Base-by-base conservation (phyloP, 2,797 vertebrate species). In the Labroides dimidiatus region DNA sequence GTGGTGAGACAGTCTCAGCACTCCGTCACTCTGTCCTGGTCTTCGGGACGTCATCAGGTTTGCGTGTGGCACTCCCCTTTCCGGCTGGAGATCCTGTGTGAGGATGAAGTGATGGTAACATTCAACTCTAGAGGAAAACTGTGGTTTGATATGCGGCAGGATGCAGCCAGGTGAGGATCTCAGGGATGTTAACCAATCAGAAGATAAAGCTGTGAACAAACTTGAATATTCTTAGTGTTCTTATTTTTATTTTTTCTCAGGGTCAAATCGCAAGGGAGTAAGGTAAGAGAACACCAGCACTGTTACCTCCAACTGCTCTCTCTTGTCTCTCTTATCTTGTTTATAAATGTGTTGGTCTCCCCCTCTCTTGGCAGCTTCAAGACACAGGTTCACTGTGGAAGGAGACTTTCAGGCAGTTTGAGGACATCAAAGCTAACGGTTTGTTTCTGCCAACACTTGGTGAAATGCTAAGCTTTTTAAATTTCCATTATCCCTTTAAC, bases 361-460 rank as follows among this genome's bases (percentile, higher is more conserved):
- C 3, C 24, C 3, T 6, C 11, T 44, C 30, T n/a, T n/a, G 15
- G 42, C 73, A 92, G 85, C 50, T 36, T 58, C 76, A 92, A 75
- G 93, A 94, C 4, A 54, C 88, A 4, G 85, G 90, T 76, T 88
- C 90, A 14, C 95, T 95, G 24, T 98, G 96, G 96, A 91, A 92
- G 76, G 96, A 98, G 90, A 94, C 93, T 33, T 96, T 96, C 86
- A 88, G 84, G 87, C 77, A 84, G 27, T 97, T 97, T 92, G 86
- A 95, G 82, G 97, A 99, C 80, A 54, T 95, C 82, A 97, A 97
- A 93, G 91, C 94, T 65, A 95, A 96, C 60, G 96, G 96, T 98
- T 89, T 85, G 93, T 89, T 16, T 33, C 30, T 27, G 27, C 27
- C 27, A 27, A 27, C 27, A 27, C 27, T n/a, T n/a, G 6, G 27